Evolutionary conservation across 2,888 invertebrate genomes (phyloP).

Genomic region (Ophion ventricosus): DNA sequence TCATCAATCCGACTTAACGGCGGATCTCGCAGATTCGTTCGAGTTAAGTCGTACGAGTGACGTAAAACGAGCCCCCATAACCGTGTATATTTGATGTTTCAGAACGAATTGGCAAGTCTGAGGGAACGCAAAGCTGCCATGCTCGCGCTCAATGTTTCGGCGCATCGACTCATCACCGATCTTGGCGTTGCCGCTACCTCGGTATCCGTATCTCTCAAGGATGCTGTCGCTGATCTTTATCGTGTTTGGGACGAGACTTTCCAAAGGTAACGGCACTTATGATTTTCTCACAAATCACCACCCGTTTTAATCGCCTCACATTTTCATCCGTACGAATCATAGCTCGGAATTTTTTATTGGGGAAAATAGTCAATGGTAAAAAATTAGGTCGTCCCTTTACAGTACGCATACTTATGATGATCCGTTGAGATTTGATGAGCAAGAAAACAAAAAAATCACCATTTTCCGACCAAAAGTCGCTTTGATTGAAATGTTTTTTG

Average conservation of each 20-base stretch:
- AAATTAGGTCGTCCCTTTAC: neutral
- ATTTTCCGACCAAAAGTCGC: too few species aligned
- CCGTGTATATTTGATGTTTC: constrained; percentile 83
- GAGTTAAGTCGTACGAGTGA: constrained; percentile 74
- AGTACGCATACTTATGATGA: too few species aligned
- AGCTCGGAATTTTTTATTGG: neutral
- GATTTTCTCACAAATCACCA: neutral
- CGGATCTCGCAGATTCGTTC: constrained; percentile 74
- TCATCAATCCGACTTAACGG: constrained; percentile 64
- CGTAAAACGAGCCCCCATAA: constrained; percentile 67
- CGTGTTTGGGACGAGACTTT: constrained; percentile 89
- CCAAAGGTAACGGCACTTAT: constrained; percentile 85
- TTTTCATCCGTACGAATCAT: neutral
- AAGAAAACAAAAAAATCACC: too few species aligned
- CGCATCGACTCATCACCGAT: constrained; percentile 85
- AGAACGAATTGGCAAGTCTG: constrained; percentile 87
- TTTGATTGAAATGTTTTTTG: too few species aligned
- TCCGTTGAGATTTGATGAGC: too few species aligned
- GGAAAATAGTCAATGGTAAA: neutral
- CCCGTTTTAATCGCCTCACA: neutral
- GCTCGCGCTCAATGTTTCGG: constrained; percentile 86
- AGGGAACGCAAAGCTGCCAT: constrained; percentile 85
- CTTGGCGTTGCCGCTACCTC: constrained; percentile 84
- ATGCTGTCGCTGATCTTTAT: constrained; percentile 88
- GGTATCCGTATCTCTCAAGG: constrained; percentile 85